A percentile compares a stretch with the other conserved stretches of the same genome.
These are phyloP conservation scores for Gopherus flavomarginatus DNA, from an alignment of 2,113 vertebrate genomes.

Conservation along the genomic window DNA sequence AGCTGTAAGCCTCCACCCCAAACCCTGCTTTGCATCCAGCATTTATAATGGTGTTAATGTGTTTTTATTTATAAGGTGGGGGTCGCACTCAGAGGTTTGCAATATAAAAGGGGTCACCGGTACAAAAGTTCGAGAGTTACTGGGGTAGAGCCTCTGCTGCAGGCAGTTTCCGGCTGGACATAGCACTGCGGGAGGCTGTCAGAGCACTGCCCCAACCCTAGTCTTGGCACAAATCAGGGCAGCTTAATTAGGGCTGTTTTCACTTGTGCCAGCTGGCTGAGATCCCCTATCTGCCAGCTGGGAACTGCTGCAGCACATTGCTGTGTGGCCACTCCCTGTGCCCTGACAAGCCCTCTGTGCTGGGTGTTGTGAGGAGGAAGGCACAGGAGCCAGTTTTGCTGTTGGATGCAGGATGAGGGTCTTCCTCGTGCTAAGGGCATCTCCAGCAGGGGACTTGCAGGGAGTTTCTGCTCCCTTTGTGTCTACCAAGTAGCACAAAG, in stretches of 20 bases:
- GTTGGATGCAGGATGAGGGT: accelerated
- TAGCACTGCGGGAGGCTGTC: not conserved
- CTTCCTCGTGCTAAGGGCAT: not conserved
- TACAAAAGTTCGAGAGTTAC: too few relatives aligned
- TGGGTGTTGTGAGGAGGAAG: accelerated
- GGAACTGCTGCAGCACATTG: accelerated
- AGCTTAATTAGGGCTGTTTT: not conserved
- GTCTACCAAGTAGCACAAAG: not conserved
- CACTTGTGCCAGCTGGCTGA: not conserved
- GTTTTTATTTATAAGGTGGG: too few relatives aligned
- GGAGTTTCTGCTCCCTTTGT: not conserved
- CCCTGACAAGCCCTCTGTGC: not conserved
- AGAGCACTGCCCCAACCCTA: not conserved
- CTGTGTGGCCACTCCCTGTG: not conserved
- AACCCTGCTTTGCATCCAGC: too few relatives aligned
- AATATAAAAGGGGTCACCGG: too few relatives aligned
- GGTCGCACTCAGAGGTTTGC: too few relatives aligned
- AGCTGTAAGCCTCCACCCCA: too few relatives aligned
- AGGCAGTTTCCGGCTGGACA: not conserved
- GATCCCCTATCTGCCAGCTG: accelerated
- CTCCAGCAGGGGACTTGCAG: accelerated
- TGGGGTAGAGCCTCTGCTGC: accelerated
- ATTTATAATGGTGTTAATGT: too few relatives aligned
- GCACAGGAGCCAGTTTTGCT: not conserved
- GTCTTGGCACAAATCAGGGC: constrained; percentile 1